Conservation (phyloP, 2,113 vertebrate species). For the Eublepharis macularius region DNA sequence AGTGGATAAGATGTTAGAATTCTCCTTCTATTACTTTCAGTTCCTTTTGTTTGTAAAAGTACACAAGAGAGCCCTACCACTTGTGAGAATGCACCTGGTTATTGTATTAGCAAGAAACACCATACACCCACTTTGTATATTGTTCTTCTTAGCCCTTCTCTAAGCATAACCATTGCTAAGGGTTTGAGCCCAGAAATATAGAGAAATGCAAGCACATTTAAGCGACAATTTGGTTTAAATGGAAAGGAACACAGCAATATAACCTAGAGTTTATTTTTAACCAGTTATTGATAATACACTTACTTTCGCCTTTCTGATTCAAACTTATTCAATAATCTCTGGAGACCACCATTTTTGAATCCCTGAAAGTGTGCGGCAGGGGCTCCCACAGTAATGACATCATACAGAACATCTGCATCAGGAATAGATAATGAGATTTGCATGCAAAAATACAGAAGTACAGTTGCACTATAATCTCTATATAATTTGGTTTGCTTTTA, state of each 20-base stretch:
- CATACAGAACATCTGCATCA: slow-evolving; percentile 88
- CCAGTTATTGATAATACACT: slow-evolving; percentile 47
- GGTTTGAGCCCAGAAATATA: fast-evolving
- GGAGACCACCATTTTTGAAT: slow-evolving; percentile 95
- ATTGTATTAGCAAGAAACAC: neutral
- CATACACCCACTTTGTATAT: neutral
- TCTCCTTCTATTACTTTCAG: neutral
- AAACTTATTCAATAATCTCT: slow-evolving; percentile 89
- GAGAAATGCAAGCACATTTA: neutral
- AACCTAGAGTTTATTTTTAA: neutral
- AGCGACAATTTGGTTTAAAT: neutral
- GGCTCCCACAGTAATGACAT: slow-evolving; percentile 94
- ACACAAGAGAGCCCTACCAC: neutral
- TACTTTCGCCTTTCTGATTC: slow-evolving; percentile 95
- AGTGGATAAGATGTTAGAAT: neutral
- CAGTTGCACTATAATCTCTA: neutral
- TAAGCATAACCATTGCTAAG: neutral
- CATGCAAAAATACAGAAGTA: neutral
- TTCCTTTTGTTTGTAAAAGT: neutral
- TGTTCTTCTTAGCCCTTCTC: neutral
- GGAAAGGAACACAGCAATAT: neutral
- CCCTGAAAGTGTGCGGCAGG: slow-evolving; percentile 96
- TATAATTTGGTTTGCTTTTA: too few relatives aligned
- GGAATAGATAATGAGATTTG: slow-evolving; percentile 48
- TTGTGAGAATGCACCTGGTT: neutral